phyloP scores from a whole-genome alignment of 1,140 invertebrate species.

The Condylostylus longicornis region DNA sequence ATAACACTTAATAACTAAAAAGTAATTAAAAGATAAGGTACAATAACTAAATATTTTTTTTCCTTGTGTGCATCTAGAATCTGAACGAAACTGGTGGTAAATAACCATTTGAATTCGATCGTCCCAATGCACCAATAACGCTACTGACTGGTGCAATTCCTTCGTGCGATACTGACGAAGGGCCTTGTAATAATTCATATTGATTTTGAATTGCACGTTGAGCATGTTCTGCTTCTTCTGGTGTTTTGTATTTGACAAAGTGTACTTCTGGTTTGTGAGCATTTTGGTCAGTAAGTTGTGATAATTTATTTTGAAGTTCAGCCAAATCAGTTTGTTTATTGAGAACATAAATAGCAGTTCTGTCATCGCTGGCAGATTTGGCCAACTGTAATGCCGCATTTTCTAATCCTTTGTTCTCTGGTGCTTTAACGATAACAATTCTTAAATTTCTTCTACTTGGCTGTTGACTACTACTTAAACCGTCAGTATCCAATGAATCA shows the following conservation, averaged over 20 bases:
- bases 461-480: constrained; percentile 12
- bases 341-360: constrained; percentile 69
- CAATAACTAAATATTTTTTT: too few species aligned
- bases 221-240: constrained; percentile 34
- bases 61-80: too few species aligned
- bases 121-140: too few species aligned
- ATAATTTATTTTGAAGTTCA: constrained; percentile 16
- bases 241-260: constrained; percentile 55
- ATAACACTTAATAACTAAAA: too few species aligned
- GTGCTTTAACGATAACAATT: constrained; percentile 73
- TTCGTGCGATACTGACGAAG: constrained; percentile 15
- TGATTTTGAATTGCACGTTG: constrained; percentile 23
- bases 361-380: constrained; percentile 50
- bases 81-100: too few species aligned
- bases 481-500: constrained; percentile 17
- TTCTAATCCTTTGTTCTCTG: constrained; percentile 36
- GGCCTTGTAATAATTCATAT: constrained; percentile 19
- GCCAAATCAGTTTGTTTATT: constrained; percentile 43
- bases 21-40: too few species aligned
- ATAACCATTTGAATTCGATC: too few species aligned
- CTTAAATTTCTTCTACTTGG: constrained; percentile 51
- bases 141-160: constrained; percentile 16
- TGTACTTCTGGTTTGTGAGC: constrained; percentile 49
- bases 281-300: constrained; percentile 13
- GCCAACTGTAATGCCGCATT: constrained; percentile 48